These are phyloP conservation scores for Lasioglossum morio DNA, from an alignment of 2,888 invertebrate genomes.

Conservation along the genomic window DNA sequence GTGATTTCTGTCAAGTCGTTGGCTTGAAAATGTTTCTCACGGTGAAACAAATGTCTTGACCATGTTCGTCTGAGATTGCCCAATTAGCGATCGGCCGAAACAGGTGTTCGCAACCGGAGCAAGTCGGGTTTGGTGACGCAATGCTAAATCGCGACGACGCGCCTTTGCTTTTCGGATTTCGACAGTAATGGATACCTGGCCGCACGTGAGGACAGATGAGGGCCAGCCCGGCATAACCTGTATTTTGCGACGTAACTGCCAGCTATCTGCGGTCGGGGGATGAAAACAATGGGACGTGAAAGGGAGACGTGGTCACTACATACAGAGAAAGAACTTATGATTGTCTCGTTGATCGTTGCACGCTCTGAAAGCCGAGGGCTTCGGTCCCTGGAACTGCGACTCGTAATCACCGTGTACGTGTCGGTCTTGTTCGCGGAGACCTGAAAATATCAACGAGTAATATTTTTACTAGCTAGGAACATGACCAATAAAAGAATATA, in stretches of 20 bases:
- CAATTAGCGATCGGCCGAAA: conserved; percentile 9
- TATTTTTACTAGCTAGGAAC: no score
- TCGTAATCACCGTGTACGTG: conserved; percentile 17
- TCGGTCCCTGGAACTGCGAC: not conserved
- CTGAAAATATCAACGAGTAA: not conserved
- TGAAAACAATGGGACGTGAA: conserved; percentile 22
- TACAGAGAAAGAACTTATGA: not conserved
- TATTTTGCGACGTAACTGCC: conserved; percentile 56
- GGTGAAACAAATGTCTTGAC: not conserved
- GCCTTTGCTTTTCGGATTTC: conserved; percentile 16
- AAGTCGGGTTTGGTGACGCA: conserved; percentile 1
- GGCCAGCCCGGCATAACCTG: conserved; percentile 50
- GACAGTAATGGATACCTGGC: conserved; percentile 17
- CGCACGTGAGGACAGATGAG: conserved; percentile 36
- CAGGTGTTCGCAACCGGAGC: conserved; percentile 12
- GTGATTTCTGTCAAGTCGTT: no score
- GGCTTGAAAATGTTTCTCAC: not conserved
- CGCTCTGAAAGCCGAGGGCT: not conserved
- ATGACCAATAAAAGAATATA: no score
- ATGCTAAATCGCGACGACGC: not conserved
- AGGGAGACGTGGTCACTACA: not conserved
- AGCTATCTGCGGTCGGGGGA: conserved; percentile 29
- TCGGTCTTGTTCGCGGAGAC: not conserved
- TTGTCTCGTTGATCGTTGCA: conserved; percentile 7
- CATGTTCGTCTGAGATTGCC: not conserved